Evolutionary conservation across 2,888 invertebrate species (phyloP), one percentile per base, ranked within the genome.

Genomic region (Coelinius sp.): DNA sequence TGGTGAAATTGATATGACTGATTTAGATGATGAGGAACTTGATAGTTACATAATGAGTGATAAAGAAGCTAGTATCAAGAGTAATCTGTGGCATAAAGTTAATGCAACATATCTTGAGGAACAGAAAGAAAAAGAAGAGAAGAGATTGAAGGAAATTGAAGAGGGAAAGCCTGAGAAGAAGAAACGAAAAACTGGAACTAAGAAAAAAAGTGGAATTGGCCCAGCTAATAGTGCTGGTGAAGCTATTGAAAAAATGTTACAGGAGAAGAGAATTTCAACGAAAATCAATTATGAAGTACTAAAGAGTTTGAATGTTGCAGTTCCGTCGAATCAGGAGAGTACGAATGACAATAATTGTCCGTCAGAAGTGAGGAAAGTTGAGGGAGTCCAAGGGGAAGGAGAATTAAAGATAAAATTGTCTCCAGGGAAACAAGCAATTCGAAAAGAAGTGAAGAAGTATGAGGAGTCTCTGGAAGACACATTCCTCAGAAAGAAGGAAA

Each of bases 281-380:
- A 99, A 99, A 90, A 98, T 99, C 69, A 98, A 99, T 88, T 99
- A 99, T 84, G 98, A 99, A 80, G 98, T 98, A 44, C 89, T 99
- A 73, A 95, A 95, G 87, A 95, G 94, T 79, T 89, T 98, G 69
- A 94, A 92, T 78, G 86, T 86, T 31, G 77, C 78, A 56, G 72
- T 73, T 14, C 31, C 78, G 1, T 79, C 59, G 59, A 77, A 78
- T 38, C 75, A 77, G 14, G 74, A 74, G 41, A 73, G 74, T 53
- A 75, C 64, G 8, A 69, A 31, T 52, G 75, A 75, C 44, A 80
- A 80, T 6, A 44, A 56, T 7, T 31, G 20, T 12, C 25, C 20
- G 12, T n/a, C 8, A 44, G 56, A 44, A 12, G 1, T n/a, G 20
- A 38, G 22, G 44, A 67, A 46, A 41, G 53, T 14, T 17, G 68